These are phyloP conservation scores for Troilus luridus DNA, from an alignment of 2,888 invertebrate species.

Conservation along the genomic window DNA sequence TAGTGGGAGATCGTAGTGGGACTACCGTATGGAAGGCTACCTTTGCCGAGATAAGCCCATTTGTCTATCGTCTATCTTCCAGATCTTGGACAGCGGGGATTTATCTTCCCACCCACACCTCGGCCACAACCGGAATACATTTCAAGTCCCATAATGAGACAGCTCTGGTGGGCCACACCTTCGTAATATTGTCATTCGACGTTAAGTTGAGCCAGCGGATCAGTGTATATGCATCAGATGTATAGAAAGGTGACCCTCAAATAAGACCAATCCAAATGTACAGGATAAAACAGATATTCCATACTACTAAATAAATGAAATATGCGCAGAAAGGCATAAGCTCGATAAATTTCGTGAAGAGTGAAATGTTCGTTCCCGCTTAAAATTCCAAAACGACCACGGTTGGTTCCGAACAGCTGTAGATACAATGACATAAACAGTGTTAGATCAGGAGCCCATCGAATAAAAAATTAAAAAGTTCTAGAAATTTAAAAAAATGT, in stretches of 20 bases:
- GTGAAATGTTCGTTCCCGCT: no score
- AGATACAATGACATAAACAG: no score
- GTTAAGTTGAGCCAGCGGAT: neutral
- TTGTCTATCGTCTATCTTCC: slow-evolving; percentile 3
- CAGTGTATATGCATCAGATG: neutral
- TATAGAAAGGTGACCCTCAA: neutral
- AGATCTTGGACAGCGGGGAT: neutral
- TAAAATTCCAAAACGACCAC: no score
- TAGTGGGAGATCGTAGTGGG: neutral
- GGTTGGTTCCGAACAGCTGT: no score
- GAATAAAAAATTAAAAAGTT: no score
- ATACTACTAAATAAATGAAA: no score
- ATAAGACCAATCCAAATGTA: no score
- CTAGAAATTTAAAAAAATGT: no score
- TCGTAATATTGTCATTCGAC: neutral
- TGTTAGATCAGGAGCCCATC: no score
- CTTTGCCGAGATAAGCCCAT: neutral
- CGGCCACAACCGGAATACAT: neutral
- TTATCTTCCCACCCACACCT: slow-evolving; percentile 2
- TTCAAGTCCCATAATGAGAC: neutral
- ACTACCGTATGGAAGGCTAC: neutral
- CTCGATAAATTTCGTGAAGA: no score
- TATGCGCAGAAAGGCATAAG: no score
- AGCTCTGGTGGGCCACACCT: neutral
- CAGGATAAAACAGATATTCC: no score